Evolutionary conservation across 2,888 invertebrate genomes (phyloP).

Genomic region (Carterocephalus palaemon): DNA sequence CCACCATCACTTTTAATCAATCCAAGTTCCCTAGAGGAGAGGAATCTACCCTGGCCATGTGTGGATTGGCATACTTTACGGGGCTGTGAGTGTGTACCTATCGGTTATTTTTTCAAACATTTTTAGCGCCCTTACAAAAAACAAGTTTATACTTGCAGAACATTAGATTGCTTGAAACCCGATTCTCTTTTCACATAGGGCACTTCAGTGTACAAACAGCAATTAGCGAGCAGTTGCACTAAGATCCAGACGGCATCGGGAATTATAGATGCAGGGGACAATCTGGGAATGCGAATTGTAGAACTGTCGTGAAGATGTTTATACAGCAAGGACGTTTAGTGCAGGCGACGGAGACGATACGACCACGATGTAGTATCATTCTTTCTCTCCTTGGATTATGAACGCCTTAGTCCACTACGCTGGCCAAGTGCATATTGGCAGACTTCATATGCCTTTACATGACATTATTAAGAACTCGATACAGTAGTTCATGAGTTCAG

Average conservation of each 20-base stretch:
- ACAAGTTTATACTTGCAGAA: not conserved
- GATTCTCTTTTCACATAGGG: not conserved
- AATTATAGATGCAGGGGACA: constrained; percentile 23
- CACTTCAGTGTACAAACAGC: constrained; percentile 17
- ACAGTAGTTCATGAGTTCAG: too few relatives aligned
- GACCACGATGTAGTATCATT: not conserved
- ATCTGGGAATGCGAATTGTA: constrained; percentile 13
- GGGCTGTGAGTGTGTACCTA: too few relatives aligned
- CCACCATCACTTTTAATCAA: too few relatives aligned
- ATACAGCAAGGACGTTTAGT: constrained; percentile 9
- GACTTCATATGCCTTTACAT: too few relatives aligned
- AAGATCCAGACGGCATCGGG: constrained; percentile 14
- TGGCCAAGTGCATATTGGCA: too few relatives aligned
- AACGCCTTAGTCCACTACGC: too few relatives aligned
- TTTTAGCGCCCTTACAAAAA: not conserved
- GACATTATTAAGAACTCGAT: too few relatives aligned
- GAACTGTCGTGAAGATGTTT: constrained; percentile 22
- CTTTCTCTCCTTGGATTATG: too few relatives aligned
- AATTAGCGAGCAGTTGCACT: constrained; percentile 14
- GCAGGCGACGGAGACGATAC: not conserved
- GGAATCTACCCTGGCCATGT: too few relatives aligned
- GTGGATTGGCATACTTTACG: too few relatives aligned
- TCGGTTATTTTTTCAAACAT: too few relatives aligned
- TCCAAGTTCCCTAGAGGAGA: too few relatives aligned
- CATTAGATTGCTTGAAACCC: constrained; percentile 2